Percentiles rank a stretch among this genome's conserved stretches.
Evolutionary conservation across 1,140 invertebrate genomes (phyloP).

Genomic region (Cyphomyrmex costatus): DNA sequence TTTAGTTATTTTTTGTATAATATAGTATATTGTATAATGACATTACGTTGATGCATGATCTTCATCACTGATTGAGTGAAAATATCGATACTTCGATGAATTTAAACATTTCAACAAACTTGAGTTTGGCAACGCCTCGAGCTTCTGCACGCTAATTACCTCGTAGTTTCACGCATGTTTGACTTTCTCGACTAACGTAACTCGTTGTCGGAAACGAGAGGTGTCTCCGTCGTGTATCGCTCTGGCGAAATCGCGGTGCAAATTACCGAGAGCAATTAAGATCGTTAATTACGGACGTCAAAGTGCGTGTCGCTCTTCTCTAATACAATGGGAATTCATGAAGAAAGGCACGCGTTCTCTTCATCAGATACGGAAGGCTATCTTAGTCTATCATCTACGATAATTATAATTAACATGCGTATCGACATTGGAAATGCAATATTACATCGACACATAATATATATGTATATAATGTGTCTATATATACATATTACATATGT

Average conservation of each 20-base stretch:
- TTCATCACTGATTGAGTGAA: background rate
- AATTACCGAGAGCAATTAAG: conserved; percentile 70
- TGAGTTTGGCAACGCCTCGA: conserved; percentile 18
- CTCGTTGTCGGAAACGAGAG: conserved; percentile 26
- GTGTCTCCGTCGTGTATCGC: conserved; percentile 57
- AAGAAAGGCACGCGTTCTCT: conserved; percentile 66
- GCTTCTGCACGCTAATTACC: conserved; percentile 65
- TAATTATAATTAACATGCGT: conserved; percentile 1
- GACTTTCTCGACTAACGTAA: conserved; percentile 59
- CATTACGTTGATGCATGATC: background rate
- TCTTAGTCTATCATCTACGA: conserved; percentile 9
- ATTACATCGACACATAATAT: background rate
- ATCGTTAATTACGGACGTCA: conserved; percentile 72
- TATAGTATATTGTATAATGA: background rate
- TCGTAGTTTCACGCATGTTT: conserved; percentile 73
- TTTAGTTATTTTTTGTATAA: too few relatives aligned
- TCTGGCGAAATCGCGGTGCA: conserved; percentile 54
- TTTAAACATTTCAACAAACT: background rate
- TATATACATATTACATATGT: background rate
- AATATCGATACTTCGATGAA: conserved; percentile 9
- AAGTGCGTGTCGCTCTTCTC: conserved; percentile 55
- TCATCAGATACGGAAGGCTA: conserved; percentile 56
- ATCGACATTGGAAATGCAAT: background rate
- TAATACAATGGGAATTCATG: conserved; percentile 53
- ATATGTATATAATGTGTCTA: too few relatives aligned